Conservation (phyloP, 2,888 invertebrate species). For the Congeria kusceri region DNA sequence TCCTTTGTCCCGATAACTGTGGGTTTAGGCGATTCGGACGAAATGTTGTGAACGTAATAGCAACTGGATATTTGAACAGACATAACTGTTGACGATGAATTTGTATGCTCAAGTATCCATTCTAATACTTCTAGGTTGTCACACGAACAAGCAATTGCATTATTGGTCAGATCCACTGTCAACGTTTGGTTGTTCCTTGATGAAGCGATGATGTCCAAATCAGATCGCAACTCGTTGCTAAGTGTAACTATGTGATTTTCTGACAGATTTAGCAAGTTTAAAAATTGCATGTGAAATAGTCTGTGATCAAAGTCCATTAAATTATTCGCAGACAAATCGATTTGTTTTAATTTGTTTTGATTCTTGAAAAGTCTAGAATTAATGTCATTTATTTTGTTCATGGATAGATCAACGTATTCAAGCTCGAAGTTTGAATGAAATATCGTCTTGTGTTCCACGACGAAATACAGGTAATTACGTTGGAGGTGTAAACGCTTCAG, state of each 20-base stretch:
- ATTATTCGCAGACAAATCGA: constrained; percentile 26
- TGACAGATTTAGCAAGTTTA: constrained; percentile 8
- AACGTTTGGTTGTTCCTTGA: neutral
- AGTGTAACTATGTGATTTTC: constrained; percentile 9
- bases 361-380: constrained; percentile 17
- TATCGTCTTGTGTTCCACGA: constrained; percentile 19
- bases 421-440: constrained; percentile 14
- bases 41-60: neutral
- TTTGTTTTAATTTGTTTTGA: constrained; percentile 1
- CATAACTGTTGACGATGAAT: no score
- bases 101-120: constrained; percentile 20
- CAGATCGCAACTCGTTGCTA: no score
- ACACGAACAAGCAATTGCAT: constrained; percentile 28
- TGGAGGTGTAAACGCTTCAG: constrained; percentile 11
- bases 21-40: no score
- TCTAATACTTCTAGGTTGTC: constrained; percentile 23
- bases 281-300: constrained; percentile 30
- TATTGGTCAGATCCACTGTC: constrained; percentile 15
- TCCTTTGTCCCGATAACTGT: neutral
- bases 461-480: constrained; percentile 12
- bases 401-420: constrained; percentile 14
- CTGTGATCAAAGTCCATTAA: constrained; percentile 24
- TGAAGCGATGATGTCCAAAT: neutral
- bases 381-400: constrained; percentile 22
- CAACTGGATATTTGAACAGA: constrained; percentile 13